Percentiles rank a stretch among this genome's conserved stretches.
phyloP scores from a whole-genome alignment of 2,888 invertebrate species.

The Cyclophora punctaria region DNA sequence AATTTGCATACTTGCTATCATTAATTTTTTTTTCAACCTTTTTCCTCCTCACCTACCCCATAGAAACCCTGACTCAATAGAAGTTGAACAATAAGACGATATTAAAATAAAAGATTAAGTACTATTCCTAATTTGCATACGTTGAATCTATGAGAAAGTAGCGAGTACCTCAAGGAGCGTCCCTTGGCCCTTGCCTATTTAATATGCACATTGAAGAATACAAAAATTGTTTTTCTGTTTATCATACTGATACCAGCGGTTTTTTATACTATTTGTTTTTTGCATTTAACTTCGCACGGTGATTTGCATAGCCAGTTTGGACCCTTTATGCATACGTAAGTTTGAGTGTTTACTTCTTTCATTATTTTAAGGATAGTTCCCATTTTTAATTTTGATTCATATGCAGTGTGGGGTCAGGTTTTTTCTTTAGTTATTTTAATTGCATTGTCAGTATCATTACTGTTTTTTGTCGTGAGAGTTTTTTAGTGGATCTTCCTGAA shows the following conservation, averaged over 20 bases:
- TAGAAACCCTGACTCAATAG: conserved; percentile 44
- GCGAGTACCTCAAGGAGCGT: conserved; percentile 46
- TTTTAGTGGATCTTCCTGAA: conserved; percentile 45
- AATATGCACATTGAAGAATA: conserved; percentile 56
- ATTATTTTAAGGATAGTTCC: conserved; percentile 63
- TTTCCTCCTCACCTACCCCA: conserved; percentile 52
- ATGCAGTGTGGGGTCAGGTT: conserved; percentile 55
- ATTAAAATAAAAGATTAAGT: conserved; percentile 74
- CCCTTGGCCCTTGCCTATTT: conserved; percentile 41
- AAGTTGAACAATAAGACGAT: conserved; percentile 65
- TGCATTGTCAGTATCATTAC: conserved; percentile 59
- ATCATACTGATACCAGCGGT: conserved; percentile 63
- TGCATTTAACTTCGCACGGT: conserved; percentile 66
- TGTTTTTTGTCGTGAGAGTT: conserved; percentile 55
- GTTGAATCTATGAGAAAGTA: conserved; percentile 53
- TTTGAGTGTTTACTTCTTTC: conserved; percentile 60
- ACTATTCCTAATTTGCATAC: conserved; percentile 64
- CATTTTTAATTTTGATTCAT: conserved; percentile 61
- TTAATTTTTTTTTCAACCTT: conserved; percentile 56
- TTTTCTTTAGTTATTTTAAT: conserved; percentile 49
- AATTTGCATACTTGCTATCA: conserved; percentile 66
- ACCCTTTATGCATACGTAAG: conserved; percentile 63
- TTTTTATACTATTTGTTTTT: conserved; percentile 67
- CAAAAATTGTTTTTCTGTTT: conserved; percentile 66
- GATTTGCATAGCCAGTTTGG: conserved; percentile 70